A percentile compares a stretch with the other conserved stretches of the same genome.
Conservation (phyloP, 2,797 vertebrate genomes). For the Cirrhinus molitorella region DNA sequence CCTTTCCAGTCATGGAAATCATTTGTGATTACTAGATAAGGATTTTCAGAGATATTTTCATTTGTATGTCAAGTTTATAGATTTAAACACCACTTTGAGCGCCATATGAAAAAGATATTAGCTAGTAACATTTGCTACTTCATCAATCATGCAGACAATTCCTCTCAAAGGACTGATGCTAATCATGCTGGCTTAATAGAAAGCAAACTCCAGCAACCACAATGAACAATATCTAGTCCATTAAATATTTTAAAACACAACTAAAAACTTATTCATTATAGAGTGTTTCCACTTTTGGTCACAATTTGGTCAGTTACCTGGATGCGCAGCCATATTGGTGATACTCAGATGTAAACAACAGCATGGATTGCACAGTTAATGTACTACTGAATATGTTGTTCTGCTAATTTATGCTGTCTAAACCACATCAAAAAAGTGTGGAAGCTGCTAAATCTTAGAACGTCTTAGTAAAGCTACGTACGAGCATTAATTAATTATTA, state of each 20-base stretch:
- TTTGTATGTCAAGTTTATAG: not conserved
- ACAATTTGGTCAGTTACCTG: no score
- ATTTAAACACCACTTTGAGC: not conserved
- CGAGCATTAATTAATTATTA: no score
- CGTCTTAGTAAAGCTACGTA: no score
- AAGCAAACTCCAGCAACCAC: not conserved
- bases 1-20: no score
- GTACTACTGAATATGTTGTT: no score
- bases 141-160: slow-evolving; percentile 9
- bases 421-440: no score
- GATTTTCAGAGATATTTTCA: not conserved
- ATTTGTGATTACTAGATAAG: not conserved
- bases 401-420: no score
- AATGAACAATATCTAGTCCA: not conserved
- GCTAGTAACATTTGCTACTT: slow-evolving; percentile 14
- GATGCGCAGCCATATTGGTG: no score
- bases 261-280: not conserved
- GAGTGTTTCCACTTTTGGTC: no score
- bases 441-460: no score
- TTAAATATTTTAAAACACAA: not conserved
- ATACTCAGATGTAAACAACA: no score
- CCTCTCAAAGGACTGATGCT: not conserved
- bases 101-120: not conserved
- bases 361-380: no score
- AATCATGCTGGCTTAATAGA: not conserved